Evolutionary conservation across 2,888 invertebrate species (phyloP).

Genomic region (Caradrina kadenii): DNA sequence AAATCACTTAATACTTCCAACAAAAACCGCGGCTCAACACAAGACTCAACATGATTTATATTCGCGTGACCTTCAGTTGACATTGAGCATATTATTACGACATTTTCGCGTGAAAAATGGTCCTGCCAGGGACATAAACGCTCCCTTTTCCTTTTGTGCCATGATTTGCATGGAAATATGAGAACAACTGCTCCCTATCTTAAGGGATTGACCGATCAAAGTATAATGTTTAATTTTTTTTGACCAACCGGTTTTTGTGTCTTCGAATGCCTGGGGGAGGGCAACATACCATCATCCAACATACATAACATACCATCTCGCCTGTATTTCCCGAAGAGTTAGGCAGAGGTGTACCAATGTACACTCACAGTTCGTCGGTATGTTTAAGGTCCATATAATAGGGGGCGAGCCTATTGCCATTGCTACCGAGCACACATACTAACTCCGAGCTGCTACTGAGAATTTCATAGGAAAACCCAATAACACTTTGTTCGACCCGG

Average conservation of each 20-base stretch:
- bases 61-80: slow-evolving; percentile 41
- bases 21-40: background rate
- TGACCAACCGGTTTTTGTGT: background rate
- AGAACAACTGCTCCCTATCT: slow-evolving; percentile 16
- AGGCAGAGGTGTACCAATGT: no score
- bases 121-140: slow-evolving; percentile 11
- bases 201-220: slow-evolving; percentile 40
- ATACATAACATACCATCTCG: no score
- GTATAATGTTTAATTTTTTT: slow-evolving; percentile 26
- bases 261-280: background rate
- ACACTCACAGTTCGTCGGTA: no score
- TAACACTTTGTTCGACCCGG: no score
- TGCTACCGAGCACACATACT: no score
- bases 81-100: slow-evolving; percentile 28
- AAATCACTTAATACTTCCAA: slow-evolving; percentile 1
- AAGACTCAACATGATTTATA: slow-evolving; percentile 30
- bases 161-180: slow-evolving; percentile 44
- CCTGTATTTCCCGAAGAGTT: no score
- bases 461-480: no score
- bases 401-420: no score
- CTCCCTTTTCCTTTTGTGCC: slow-evolving; percentile 4
- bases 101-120: slow-evolving; percentile 39
- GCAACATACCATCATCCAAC: no score
- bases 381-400: no score
- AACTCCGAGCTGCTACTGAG: no score